A percentile compares a stretch with the other conserved stretches of the same genome.
These are phyloP conservation scores for Amblyopsis hoosieri DNA, from an alignment of 2,797 vertebrate species.

Conservation along the genomic window DNA sequence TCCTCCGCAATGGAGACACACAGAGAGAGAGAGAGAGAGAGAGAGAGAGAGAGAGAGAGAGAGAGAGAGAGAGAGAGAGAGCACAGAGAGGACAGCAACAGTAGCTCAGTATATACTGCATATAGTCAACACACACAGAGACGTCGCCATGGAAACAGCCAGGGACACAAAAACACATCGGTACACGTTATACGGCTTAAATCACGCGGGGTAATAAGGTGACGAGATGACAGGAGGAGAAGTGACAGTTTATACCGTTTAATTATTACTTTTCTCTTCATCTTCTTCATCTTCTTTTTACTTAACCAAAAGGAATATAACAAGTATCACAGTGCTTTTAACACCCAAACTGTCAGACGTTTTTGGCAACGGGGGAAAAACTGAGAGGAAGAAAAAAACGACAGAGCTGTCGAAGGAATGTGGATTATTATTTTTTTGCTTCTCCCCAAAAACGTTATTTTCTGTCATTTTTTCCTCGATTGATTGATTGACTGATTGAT, in stretches of 20 bases:
- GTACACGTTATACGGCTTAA: conserved; percentile 91
- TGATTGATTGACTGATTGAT: conserved; percentile 80
- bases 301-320: conserved; percentile 55
- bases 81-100: conserved; percentile 99
- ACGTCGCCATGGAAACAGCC: conserved; percentile 98
- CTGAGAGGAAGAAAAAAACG: conserved; percentile 37
- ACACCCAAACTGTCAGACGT: conserved; percentile 85
- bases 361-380: conserved; percentile 89
- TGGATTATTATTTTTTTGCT: conserved; percentile 77
- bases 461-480: conserved; percentile 81
- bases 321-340: conserved; percentile 88
- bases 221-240: conserved; percentile 86
- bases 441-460: conserved; percentile 49
- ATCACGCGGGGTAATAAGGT: conserved; percentile 96
- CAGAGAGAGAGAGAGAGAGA: neutral
- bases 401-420: conserved; percentile 77
- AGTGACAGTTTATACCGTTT: conserved; percentile 83
- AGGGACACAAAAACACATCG: conserved; percentile 96
- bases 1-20: neutral
- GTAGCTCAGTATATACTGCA: conserved; percentile 99
- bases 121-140: conserved; percentile 99
- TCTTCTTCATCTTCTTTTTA: conserved; percentile 51
- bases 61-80: conserved; percentile 84
- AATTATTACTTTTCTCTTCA: conserved; percentile 59
- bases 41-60: neutral